A percentile compares a stretch with the other conserved stretches of the same genome.
Conservation (phyloP, 2,797 vertebrate species). For the Pseudochirops cupreus region DNA sequence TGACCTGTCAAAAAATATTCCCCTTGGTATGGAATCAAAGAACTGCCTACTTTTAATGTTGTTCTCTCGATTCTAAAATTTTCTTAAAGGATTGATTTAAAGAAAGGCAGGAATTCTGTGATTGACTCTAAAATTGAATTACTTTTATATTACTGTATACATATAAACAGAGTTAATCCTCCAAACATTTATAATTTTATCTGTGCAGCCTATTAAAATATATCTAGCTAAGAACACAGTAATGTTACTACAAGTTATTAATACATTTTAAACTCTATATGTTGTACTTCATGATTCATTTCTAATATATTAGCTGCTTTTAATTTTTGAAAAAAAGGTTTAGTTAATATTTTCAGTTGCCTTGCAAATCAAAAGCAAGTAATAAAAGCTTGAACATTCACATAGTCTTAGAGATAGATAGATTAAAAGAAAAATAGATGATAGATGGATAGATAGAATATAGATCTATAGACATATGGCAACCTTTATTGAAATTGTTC, state of each 20-base stretch:
- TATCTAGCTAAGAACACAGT: not conserved
- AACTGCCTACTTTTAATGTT: not conserved
- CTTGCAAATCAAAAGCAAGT: conserved; percentile 50
- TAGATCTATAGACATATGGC: not conserved
- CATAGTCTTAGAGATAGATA: not conserved
- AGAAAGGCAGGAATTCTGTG: conserved; percentile 33
- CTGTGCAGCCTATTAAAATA: conserved; percentile 13
- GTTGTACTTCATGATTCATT: not conserved
- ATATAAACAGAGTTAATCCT: not conserved
- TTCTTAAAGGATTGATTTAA: not conserved
- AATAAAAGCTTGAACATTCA: not conserved
- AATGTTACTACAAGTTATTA: not conserved
- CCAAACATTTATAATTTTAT: not conserved
- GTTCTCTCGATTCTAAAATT: conserved; percentile 6
- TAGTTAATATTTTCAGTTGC: not conserved
- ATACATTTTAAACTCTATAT: not conserved
- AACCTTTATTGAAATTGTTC: not conserved
- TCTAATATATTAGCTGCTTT: conserved; percentile 20
- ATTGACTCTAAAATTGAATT: not conserved
- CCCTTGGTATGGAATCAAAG: not conserved
- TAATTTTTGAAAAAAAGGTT: not conserved
- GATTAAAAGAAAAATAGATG: not conserved
- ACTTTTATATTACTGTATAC: conserved; percentile 11
- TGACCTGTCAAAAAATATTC: not conserved
- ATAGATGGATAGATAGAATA: not conserved